Evolutionary conservation across 2,797 vertebrate species (phyloP), one percentile per base, ranked within the genome.

Genomic region (Nannoperca obscura): DNA sequence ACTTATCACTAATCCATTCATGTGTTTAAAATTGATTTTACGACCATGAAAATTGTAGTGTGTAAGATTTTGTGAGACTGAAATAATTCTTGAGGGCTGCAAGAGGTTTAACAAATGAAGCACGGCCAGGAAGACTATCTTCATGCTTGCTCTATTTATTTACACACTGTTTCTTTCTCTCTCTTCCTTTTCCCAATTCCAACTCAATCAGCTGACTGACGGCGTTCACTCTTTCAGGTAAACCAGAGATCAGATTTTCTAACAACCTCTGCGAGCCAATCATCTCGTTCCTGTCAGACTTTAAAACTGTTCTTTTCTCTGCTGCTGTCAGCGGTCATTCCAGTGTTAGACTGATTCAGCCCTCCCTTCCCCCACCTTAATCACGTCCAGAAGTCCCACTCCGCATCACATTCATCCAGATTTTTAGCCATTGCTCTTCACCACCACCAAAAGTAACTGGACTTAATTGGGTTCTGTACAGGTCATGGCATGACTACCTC

Each of bases 11-110:
- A 10, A 67, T 74, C 36, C 52, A 78, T 70, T 86, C 65, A 80
- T 76, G 73, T 72, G 78, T 75, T 83, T 46, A 58, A 76, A 82
- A 85, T 75, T 12, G 66, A 79, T 85, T 86, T 83, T 62, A 80
- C 20, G 14, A 61, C 58, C 30, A 62, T 71, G 78, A 27, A 83
- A 76, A 82, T 78, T 34, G 76, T 55, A 64, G 49, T 22, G 74
- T 62, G 69, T 72, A 76, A 74, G 58, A 69, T 46, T 71, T 61
- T 69, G 36, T 73, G 57, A 74, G 63, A 59, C 80, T 61, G 50
- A 76, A 85, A 74, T 69, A 71, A 84, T 59, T 65, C 58, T 78
- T 20, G 30, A 76, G 73, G 80, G 52, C 71, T 69, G 71, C 38
- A 42, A 44, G 52, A 78, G 53, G 32, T 75, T 80, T 72, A 74